Evolutionary conservation across 23 tunicate species (phyloP), one percentile per base, ranked within the genome.

Genomic region (Trididemnum nubilum): DNA sequence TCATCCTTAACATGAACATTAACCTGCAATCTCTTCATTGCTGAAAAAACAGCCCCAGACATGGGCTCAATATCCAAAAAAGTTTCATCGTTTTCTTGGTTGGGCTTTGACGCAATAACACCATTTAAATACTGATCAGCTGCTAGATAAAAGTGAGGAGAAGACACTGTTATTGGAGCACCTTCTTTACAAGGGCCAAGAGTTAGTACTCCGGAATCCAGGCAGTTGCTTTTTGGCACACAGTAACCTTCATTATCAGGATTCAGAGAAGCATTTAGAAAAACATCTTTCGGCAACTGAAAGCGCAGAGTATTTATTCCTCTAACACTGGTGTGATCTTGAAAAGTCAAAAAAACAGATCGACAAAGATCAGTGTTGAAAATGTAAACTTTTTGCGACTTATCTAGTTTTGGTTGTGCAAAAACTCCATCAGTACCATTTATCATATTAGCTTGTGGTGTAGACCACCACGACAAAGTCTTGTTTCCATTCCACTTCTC

Each of bases 401-500:
- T 51, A 19, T 57, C 80, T 38, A 93, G 50, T 36, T 80, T 87
- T 0, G 98, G 89, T 5, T 76, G 39, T 80, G 88, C 83, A 84
- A 87, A 93, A 9, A 84, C 82, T 1, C 98, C 98, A 80, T 93
- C 98, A 82, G 93, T 88, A 19, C 98, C 98, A 81, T 93, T 93
- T 2, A 93, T 72, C 98, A 93, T 93, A 58, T 93, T 93, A 9
- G 87, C 86, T 0, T 73, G 22, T 36, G 81, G 51, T 2, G 86
- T 72, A 28, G 89, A 54, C 98, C 98, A 93, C 36, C 77, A 93
- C 30, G 76, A 28, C 51, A 86, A 44, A 21, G 60, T 35, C 21
- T 73, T 36, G 3, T 79, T 54, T 40, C 81, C 79, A 54, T 93
- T 87, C 93, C 93, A 93, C 57, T 81, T 85, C 23, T 93, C 54